Conservation (phyloP, 2,888 invertebrate genomes). For the Sminthurides aquaticus region DNA sequence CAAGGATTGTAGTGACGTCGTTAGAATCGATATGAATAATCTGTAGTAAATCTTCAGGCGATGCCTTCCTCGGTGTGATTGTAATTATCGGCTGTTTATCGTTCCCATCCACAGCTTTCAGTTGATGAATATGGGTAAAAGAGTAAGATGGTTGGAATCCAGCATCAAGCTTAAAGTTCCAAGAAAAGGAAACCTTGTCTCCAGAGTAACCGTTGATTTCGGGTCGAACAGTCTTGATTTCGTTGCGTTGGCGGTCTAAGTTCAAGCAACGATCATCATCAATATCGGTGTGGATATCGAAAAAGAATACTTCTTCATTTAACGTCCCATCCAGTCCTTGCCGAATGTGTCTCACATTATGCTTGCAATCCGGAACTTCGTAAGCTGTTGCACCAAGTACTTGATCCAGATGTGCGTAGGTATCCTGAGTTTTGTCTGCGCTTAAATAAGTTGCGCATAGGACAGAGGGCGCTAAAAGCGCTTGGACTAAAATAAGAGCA, state of each 20-base stretch:
- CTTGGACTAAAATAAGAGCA: too few relatives aligned
- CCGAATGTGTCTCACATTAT: conserved; percentile 28
- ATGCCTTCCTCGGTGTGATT: conserved; percentile 24
- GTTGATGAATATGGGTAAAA: conserved; percentile 38
- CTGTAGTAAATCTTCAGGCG: conserved; percentile 21
- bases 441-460: conserved; percentile 9
- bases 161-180: conserved; percentile 37
- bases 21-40: conserved; percentile 27
- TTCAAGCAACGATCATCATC: conserved; percentile 38
- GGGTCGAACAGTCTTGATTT: conserved; percentile 30
- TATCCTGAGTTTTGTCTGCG: conserved; percentile 30
- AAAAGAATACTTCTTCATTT: conserved; percentile 30
- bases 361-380: conserved; percentile 38
- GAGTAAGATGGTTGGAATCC: conserved; percentile 33
- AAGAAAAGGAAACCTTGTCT: conserved; percentile 33
- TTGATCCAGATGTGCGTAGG: conserved; percentile 29
- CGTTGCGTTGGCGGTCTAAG: conserved; percentile 34
- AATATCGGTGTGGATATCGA: conserved; percentile 28
- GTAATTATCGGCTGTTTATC: conserved; percentile 33
- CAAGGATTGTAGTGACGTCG: conserved; percentile 11
- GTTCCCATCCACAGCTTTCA: conserved; percentile 36
- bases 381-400: conserved; percentile 32
- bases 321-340: conserved; percentile 25
- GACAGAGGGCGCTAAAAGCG: too few relatives aligned
- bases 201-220: conserved; percentile 21